These are phyloP conservation scores for Cryptosula pallasiana DNA, from an alignment of 2,888 invertebrate genomes.

Conservation along the genomic window DNA sequence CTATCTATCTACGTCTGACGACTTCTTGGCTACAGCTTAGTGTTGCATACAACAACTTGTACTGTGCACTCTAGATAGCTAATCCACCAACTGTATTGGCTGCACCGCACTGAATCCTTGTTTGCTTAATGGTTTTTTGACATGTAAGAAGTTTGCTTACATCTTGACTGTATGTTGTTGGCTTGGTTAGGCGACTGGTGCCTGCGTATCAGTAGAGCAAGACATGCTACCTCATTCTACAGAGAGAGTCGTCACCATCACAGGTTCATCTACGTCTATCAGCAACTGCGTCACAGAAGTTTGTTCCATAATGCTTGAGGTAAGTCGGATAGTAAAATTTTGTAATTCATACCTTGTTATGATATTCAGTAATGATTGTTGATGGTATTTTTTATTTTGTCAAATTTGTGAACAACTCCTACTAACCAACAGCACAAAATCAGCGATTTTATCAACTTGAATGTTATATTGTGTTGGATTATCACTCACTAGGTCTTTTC, in stretches of 20 bases:
- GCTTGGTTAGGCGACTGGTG: constrained; percentile 56
- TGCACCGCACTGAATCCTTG: not conserved
- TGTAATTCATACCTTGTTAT: no score
- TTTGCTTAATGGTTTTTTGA: constrained; percentile 9
- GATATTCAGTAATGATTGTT: no score
- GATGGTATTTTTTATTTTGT: no score
- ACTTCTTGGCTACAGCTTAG: not conserved
- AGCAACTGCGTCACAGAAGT: constrained; percentile 99
- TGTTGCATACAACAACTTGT: not conserved
- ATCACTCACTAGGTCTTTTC: no score
- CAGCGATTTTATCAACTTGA: no score
- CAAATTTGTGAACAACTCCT: no score
- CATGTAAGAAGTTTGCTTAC: constrained; percentile 24
- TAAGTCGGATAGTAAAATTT: no score
- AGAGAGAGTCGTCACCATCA: constrained; percentile 95
- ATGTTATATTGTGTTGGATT: no score
- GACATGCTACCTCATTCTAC: constrained; percentile 99
- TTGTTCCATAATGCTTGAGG: constrained; percentile 99
- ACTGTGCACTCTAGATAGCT: not conserved
- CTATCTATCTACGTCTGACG: not conserved
- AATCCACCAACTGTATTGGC: not conserved
- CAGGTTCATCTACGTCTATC: constrained; percentile 94
- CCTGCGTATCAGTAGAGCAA: constrained; percentile 75
- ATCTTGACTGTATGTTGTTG: constrained; percentile 19
- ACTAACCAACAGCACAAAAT: no score